Base-by-base conservation (phyloP, 2,797 vertebrate genomes). In the Tolypeutes matacus region DNA sequence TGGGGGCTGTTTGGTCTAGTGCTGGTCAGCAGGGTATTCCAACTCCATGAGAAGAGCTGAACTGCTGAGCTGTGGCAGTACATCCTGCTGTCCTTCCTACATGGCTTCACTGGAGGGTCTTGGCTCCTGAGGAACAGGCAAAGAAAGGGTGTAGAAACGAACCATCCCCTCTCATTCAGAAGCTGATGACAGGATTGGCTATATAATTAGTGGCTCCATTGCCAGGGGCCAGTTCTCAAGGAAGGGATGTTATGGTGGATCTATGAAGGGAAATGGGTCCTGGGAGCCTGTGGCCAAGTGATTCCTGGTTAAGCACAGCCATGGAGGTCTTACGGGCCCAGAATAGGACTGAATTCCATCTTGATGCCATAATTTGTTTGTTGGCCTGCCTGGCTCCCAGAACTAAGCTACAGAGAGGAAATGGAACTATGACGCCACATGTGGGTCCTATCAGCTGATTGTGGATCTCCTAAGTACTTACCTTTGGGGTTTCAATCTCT, bases 401-500 rank as follows among this genome's bases (percentile, higher is more conserved):
- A 18, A 62, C 64, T 49, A 65, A 69, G 36, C 36, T 53, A 75
- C 23, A 77, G 21, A 70, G 20, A 85, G 51, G 36, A 95, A 67
- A 73, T 34, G 8, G n/a, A 86, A 93, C 73, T 53, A 5, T 3
- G 3, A 93, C 29, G 42, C 36, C 27, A 73, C 5, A 31, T 49
- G 29, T 31, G 65, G 46, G 12, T 65, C 18, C 36, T 60, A 39
- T 34, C 29, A 64, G 49, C 36, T 80, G 42, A 27, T 9, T 73
- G 7, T 25, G 36, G 67, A 21, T 31, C 58, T 73, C 29, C 11
- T 67, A 42, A 27, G 17, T 27, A 53, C 56, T 65, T n/a, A 29
- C 36, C 75, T 90, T 31, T 14, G 14, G 34, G 46, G 53, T 73
- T 97, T 72, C 62, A 12, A 36, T 46, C 65, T 91, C 83, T 82